Conservation (phyloP, 2,888 invertebrate genomes). For the Ennomos erosarius region DNA sequence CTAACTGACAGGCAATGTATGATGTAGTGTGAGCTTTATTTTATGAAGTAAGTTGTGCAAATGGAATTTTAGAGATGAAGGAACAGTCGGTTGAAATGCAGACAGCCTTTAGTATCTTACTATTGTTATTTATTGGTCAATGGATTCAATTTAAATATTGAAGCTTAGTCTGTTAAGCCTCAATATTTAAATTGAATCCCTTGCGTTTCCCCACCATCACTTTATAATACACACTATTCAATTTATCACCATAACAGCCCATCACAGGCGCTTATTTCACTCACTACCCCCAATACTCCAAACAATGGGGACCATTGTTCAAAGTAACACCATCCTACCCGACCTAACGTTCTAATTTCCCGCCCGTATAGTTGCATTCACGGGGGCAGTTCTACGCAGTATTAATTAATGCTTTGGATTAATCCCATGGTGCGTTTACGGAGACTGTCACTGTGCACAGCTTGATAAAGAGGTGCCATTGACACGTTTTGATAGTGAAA, state of each 20-base stretch:
- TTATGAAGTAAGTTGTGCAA: too few species aligned
- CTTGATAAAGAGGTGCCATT: constrained; percentile 8
- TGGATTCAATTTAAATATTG: too few species aligned
- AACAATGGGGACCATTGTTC: constrained; percentile 20
- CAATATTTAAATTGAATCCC: too few species aligned
- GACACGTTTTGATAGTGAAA: too few species aligned
- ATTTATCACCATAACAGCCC: constrained; percentile 6
- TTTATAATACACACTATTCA: constrained; percentile 2
- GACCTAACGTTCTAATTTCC: constrained; percentile 11
- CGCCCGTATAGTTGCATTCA: constrained; percentile 39
- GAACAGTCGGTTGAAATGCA: too few species aligned
- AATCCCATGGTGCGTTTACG: constrained; percentile 56
- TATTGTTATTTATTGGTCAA: too few species aligned
- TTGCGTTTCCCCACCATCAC: not conserved
- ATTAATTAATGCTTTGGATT: constrained; percentile 62
- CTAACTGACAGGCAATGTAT: too few species aligned
- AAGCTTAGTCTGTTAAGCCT: too few species aligned
- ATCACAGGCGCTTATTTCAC: constrained; percentile 13
- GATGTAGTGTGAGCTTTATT: too few species aligned
- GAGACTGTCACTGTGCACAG: constrained; percentile 48
- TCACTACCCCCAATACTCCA: constrained; percentile 14
- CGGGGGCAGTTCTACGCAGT: constrained; percentile 43
- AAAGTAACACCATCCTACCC: constrained; percentile 4
- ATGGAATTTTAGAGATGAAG: too few species aligned
- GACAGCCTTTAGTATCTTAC: too few species aligned